Conservation (phyloP, 2,888 invertebrate species). For the Tribolium freemani region DNA sequence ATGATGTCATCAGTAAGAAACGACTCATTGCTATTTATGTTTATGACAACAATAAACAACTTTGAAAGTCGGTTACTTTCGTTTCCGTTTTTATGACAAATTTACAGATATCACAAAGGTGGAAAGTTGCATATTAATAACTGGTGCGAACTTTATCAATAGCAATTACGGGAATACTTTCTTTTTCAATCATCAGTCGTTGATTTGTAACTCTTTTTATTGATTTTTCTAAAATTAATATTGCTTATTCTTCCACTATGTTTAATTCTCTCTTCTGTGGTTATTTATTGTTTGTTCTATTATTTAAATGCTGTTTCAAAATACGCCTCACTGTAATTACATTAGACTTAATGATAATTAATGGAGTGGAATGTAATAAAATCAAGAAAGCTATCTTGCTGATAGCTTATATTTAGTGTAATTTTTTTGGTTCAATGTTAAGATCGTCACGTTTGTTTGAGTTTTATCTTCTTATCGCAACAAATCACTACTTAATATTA, state of each 20-base stretch:
- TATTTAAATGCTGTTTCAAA: too few relatives aligned
- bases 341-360: not conserved
- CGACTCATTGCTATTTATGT: not conserved
- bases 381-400: not conserved
- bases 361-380: not conserved
- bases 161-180: not conserved
- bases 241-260: too few relatives aligned
- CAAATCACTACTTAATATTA: slow-evolving; percentile 18
- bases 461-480: slow-evolving; percentile 21
- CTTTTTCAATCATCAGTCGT: not conserved
- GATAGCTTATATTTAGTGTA: not conserved
- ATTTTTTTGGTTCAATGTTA: not conserved
- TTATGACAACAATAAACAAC: not conserved
- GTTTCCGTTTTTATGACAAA: slow-evolving; percentile 1
- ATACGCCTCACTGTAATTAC: too few relatives aligned
- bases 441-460: slow-evolving; percentile 14
- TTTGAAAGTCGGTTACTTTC: slow-evolving; percentile 14
- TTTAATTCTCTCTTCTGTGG: too few relatives aligned
- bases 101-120: slow-evolving; percentile 16
- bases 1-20: slow-evolving; percentile 3
- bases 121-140: slow-evolving; percentile 21
- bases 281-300: too few relatives aligned
- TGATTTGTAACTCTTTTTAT: too few relatives aligned
- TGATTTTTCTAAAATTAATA: too few relatives aligned
- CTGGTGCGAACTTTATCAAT: slow-evolving; percentile 13